These are phyloP conservation scores for Mnemiopsis leidyi DNA, from an alignment of 37 sponge, comb jelly and placozoan genomes.

Conservation along the genomic window DNA sequence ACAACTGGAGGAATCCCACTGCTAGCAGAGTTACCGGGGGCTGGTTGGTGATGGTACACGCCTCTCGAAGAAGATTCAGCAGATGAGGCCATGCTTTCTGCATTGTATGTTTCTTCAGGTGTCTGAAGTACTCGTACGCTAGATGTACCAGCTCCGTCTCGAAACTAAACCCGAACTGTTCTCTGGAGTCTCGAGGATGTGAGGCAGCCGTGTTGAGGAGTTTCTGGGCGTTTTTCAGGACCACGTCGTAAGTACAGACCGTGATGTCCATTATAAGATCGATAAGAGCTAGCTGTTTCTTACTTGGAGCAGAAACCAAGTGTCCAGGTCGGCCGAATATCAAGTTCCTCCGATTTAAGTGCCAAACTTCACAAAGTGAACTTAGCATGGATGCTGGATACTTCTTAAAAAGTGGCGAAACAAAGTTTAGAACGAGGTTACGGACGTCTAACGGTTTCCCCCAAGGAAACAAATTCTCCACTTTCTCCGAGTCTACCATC, in stretches of 20 bases:
- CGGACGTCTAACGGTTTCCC: slow-evolving; percentile 42
- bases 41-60: slow-evolving; percentile 30
- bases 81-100: slow-evolving; percentile 59
- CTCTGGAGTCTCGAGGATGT: slow-evolving; percentile 37
- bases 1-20: slow-evolving; percentile 60
- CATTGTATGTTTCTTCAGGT: slow-evolving; percentile 56
- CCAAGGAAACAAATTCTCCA: slow-evolving; percentile 39
- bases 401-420: slow-evolving; percentile 37
- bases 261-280: slow-evolving; percentile 34
- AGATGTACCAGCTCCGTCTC: slow-evolving; percentile 55
- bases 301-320: slow-evolving; percentile 60
- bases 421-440: slow-evolving; percentile 53
- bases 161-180: slow-evolving; percentile 50
- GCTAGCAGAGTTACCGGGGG: slow-evolving; percentile 54
- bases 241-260: slow-evolving; percentile 49
- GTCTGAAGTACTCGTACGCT: slow-evolving; percentile 56
- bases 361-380: slow-evolving; percentile 65
- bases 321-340: slow-evolving; percentile 57
- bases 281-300: slow-evolving; percentile 64
- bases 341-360: slow-evolving; percentile 38
- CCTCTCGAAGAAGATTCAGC: slow-evolving; percentile 35
- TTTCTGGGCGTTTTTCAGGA: slow-evolving; percentile 49
- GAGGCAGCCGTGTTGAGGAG: slow-evolving; percentile 60
- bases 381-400: slow-evolving; percentile 65
- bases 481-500: slow-evolving; percentile 60